These are phyloP conservation scores for Aythya baeri DNA, from an alignment of 2,113 vertebrate species.

Conservation along the genomic window DNA sequence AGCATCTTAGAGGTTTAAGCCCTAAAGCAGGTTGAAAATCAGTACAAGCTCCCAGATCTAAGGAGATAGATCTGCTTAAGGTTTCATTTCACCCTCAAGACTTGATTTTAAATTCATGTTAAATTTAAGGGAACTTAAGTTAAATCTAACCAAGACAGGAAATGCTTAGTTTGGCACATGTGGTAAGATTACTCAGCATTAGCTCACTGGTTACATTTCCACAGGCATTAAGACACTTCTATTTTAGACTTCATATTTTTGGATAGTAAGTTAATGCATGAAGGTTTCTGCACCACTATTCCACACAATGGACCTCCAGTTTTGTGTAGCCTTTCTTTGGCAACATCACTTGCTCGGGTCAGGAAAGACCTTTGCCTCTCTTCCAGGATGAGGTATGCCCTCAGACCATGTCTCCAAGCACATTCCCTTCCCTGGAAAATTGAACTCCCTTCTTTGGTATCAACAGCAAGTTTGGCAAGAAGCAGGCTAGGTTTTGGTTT, in stretches of 20 bases:
- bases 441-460: neutral
- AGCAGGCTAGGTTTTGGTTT: neutral
- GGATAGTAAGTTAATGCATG: neutral
- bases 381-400: neutral
- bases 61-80: neutral
- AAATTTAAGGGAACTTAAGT: neutral
- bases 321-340: neutral
- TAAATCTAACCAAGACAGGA: neutral
- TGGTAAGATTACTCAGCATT: constrained; percentile 18
- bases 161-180: constrained; percentile 11
- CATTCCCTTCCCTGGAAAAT: constrained; percentile 35
- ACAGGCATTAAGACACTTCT: neutral
- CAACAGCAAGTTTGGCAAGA: constrained; percentile 18
- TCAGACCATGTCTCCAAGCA: constrained; percentile 30
- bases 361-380: neutral
- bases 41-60: neutral
- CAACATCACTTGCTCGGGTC: neutral
- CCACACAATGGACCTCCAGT: neutral
- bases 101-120: neutral
- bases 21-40: neutral
- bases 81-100: neutral
- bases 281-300: neutral
- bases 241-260: neutral
- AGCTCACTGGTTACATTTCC: constrained; percentile 4
- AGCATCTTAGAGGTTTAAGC: neutral